Base-by-base conservation (phyloP, 2,113 vertebrate species). In the Galemys pyrenaicus region DNA sequence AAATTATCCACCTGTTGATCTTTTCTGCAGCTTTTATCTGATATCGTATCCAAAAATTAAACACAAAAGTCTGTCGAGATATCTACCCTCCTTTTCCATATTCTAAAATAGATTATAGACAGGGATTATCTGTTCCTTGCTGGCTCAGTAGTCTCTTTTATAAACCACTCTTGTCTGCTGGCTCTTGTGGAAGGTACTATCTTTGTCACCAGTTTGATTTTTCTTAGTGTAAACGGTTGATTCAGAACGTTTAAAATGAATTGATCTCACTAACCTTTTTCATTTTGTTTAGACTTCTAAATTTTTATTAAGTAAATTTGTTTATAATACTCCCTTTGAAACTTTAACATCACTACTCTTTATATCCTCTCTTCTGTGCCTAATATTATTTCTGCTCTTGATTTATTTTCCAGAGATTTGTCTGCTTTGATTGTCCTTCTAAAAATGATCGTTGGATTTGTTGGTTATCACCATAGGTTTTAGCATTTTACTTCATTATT, bases 281-380 rank as follows among this genome's bases (percentile, higher is more conserved):
- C 28, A 64, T 79, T 89, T 90, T 77, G 70, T 12, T 37, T 84
- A 65, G 64, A 65, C 26, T 94, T 51, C 13, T 15, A 75, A 64
- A 39, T 71, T 79, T 91, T 87, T 44, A 81, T 44, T 92, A 37
- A 64, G 13, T 88, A 88, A 30, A 67, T 85, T 49, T 84, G 24
- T 65, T 60, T 41, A 16, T 6, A 78, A 16, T 28, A 41, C 15
- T 84, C 19, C 28, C 30, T 92, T 28, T 41, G 17, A 9, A 24
- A 56, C 80, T 64, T 73, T 71, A 68, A 46, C 58, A 85, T 30
- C 13, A 81, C 11, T 56, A 35, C 11, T 51, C 2, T 37, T 19
- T 81, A 41, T 85, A 58, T 89, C 49, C 4, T 10, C n/a, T 90
- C 81, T 94, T 20, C 15, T 19, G 51, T 79, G 77, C 22, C 41